Base-by-base conservation (phyloP, 2,797 vertebrate species). In the Podarcis lilfordi region DNA sequence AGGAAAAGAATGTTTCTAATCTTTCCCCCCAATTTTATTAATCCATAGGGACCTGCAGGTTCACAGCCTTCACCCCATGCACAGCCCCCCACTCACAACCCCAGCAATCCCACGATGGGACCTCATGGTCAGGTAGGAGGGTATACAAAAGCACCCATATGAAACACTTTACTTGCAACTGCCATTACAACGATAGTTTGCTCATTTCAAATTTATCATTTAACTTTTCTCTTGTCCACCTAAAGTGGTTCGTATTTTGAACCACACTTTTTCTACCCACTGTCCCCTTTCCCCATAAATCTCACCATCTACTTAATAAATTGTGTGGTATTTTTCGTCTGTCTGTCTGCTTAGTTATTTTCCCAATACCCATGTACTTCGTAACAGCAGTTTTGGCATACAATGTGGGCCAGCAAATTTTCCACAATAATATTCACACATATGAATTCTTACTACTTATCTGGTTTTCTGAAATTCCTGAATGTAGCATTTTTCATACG, bases 21-120 rank as follows among this genome's bases (percentile, higher is more conserved):
- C 92, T 55, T 89, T 84, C 93, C 7, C 50, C n/a, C 0, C 50
- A 59, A 1, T 89, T 82, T 61, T 78, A 4, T 80, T 91, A 69
- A 84, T 92, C 91, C 86, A 35, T 7, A 35, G 90, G 85, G 80
- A 19, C 86, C 64, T 89, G 77, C 74, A 72, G 71, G 37, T 86
- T 93, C 92, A 89, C 82, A 93, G n/a, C 32, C 81, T 91, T 95
- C 3, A 10, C 76, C 86, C 76, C 74, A 68, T 6, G 69, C 79
- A 79, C 35, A 84, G 55, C 82, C 2, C 64, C 86, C 89, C 59
- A 83, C 86, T 80, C 88, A 91, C 91, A 94, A 93, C 86, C 91
- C 91, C 82, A 90, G 71, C 74, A 93, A 89, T 85, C 80, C 83
- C 89, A 91, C 89, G 85, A 89, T 88, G 87, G 87, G 75, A 80